A percentile compares a stretch with the other conserved stretches of the same genome.
phyloP scores from a whole-genome alignment of 2,888 invertebrate species.

The Lasioglossum figueresi region DNA sequence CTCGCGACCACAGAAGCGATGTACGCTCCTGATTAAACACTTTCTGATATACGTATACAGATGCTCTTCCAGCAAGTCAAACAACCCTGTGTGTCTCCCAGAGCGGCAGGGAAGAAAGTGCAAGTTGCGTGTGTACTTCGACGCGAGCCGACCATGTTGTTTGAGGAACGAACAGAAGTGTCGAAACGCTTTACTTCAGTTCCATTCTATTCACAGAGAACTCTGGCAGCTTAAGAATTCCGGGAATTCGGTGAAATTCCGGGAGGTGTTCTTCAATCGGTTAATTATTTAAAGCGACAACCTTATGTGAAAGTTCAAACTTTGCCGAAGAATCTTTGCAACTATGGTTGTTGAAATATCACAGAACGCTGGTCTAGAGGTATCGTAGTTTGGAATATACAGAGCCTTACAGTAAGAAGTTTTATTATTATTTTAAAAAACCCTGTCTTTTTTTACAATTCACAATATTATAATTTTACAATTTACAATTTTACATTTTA shows the following conservation, averaged over 20 bases:
- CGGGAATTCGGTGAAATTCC: background rate
- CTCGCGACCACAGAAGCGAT: conserved; percentile 20
- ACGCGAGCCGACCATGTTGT: background rate
- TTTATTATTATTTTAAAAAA: too few species aligned
- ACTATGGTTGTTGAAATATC: too few species aligned
- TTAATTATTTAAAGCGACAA: background rate
- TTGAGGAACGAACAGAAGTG: background rate
- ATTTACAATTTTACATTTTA: too few species aligned
- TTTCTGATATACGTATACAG: conserved; percentile 23
- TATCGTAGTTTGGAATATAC: too few species aligned
- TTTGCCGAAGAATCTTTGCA: background rate
- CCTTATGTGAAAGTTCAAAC: background rate
- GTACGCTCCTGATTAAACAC: conserved; percentile 49
- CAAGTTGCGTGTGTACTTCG: background rate
- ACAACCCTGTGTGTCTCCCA: conserved; percentile 19
- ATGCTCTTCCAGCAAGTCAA: conserved; percentile 34
- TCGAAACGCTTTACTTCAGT: background rate
- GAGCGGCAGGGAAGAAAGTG: conserved; percentile 13
- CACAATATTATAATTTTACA: too few species aligned
- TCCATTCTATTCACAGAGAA: background rate
- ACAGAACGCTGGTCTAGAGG: too few species aligned
- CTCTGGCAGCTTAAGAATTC: background rate
- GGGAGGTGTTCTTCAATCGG: background rate
- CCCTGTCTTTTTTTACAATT: too few species aligned
- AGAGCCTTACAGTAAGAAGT: too few species aligned